Percentiles rank a stretch among this genome's conserved stretches.
Conservation (phyloP, 2,888 invertebrate genomes). For the Aphidius colemani region DNA sequence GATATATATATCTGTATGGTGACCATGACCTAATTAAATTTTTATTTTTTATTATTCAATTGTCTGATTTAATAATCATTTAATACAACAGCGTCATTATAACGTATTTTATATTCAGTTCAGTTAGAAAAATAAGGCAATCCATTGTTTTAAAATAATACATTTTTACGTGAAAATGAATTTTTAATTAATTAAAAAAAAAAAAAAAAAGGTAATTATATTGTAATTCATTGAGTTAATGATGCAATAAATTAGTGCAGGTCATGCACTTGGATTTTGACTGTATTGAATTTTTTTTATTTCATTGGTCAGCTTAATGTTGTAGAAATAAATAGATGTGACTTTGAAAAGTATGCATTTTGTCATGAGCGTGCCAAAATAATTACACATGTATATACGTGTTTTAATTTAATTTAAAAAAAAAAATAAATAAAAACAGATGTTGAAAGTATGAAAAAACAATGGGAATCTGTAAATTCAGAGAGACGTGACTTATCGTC, state of each 20-base stretch:
- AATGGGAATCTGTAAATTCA: too few relatives aligned
- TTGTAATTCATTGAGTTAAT: constrained; percentile 21
- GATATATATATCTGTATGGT: too few relatives aligned
- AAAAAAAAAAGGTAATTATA: constrained; percentile 4
- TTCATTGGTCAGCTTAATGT: constrained; percentile 6
- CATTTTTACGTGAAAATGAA: too few relatives aligned
- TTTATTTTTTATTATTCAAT: too few relatives aligned
- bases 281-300: background rate
- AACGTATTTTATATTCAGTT: too few relatives aligned
- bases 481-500: too few relatives aligned
- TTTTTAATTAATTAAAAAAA: background rate
- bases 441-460: background rate
- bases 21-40: too few relatives aligned
- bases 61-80: too few relatives aligned
- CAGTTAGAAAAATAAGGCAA: background rate
- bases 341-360: background rate
- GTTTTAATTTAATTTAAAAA: background rate
- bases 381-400: too few relatives aligned
- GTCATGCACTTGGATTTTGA: constrained; percentile 27
- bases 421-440: background rate
- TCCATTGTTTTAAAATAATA: background rate
- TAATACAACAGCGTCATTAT: too few relatives aligned
- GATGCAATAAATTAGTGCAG: constrained; percentile 33
- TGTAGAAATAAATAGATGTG: constrained; percentile 23
- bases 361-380: background rate